Evolutionary conservation across 2,888 invertebrate genomes (phyloP), one percentile per base, ranked within the genome.

Genomic region (Parnassius orleans): DNA sequence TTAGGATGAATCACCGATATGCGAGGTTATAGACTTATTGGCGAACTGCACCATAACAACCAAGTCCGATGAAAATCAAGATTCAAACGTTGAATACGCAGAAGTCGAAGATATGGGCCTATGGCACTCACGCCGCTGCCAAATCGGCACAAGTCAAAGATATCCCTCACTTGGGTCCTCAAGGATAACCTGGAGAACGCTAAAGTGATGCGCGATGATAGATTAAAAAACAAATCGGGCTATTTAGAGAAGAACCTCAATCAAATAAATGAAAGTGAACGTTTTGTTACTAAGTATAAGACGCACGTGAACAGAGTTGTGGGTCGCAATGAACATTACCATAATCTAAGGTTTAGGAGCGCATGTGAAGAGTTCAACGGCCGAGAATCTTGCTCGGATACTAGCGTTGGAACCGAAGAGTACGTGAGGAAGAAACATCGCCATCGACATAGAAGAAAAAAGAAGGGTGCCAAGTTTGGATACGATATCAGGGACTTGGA

Each of bases 401-500:
- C 83, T 9, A 88, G 87, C 70, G 80, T 76, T 63, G 86, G 80
- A 1, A 83, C 90, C 3, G 90, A 92, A 66, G 89, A 92, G 71
- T 83, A 87, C 51, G 75, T 78, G 14, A 81, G 86, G 68, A 86
- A 77, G 68, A 88, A 87, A 68, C 92, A 93, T 68, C 86, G 86
- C 61, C 92, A 93, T 70, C 83, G 90, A 19, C 92, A 92, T 66
- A 83, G 84, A 71, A 87, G 84, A 85, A 90, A 86, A 76, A 79
- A 74, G 64, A 77, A 79, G 50, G 79, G 69, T 47, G 77, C 78
- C 44, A 89, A 84, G 76, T 96, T 96, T 73, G 96, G 96, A 57
- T 96, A 96, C 73, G 96, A 96, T 70, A 96, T 96, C 55, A 93
- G 94, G 66, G 96, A 96, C 81, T 93, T 96, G 66, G 96, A 96